Evolutionary conservation across 2,888 invertebrate genomes (phyloP), one percentile per base, ranked within the genome.

Genomic region (Dinocampus coccinellae): DNA sequence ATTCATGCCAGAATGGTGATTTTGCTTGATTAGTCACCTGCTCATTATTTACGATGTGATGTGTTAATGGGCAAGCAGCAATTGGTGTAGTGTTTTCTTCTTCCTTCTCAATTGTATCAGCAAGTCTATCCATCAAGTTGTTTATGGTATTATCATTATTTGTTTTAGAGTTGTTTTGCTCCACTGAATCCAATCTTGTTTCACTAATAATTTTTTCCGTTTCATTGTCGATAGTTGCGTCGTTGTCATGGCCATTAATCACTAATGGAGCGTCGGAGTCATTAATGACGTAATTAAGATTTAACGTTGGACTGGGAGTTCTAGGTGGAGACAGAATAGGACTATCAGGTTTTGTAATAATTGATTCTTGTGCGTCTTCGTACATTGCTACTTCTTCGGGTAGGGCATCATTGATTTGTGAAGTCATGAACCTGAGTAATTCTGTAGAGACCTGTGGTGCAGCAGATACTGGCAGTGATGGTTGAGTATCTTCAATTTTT

Each of bases 1-100:
- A 79, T 82, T 81, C 85, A 85, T 85, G 85, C 85, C 85, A 82
- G 83, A 82, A 82, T 79, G 80, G 79, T 80, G 80, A 65, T 72
- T 73, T 82, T 78, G 78, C 81, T 78, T 82, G 79, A 16, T 81
- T 84, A 84, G 82, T 85, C 84, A 85, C 84, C 84, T 85, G 85
- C 77, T 83, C 81, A 76, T 80, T 77, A 70, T 83, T 82, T 81
- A 80, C 75, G 78, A 76, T 74, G 78, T 74, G 74, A 75, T 70
- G 69, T 63, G 71, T 66, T 75, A 77, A 73, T 63, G 73, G 64
- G 74, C 66, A 64, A 68, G 77, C 74, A 78, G 77, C 69, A 77
- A 74, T 76, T 76, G 76, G 65, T 70, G 69, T 76, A 20, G 16
- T 16, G 20, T 16, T 16, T 47, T n/a, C n/a, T 3, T 47, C 16